A percentile compares a stretch with the other conserved stretches of the same genome.
phyloP scores from a whole-genome alignment of 2,113 vertebrate species.

The Xiphias gladius region DNA sequence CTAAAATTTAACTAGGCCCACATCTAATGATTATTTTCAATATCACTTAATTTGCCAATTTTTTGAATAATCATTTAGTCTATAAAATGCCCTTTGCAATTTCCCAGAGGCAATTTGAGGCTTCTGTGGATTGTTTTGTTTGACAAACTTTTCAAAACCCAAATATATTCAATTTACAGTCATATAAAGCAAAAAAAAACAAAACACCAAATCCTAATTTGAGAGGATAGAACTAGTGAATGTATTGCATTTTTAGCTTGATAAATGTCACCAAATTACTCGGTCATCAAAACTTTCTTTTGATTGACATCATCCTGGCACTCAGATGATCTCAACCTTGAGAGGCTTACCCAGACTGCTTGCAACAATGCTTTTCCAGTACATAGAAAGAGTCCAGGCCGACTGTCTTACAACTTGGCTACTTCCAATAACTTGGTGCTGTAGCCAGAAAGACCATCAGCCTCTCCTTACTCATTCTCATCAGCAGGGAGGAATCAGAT shows the following conservation, averaged over 20 bases:
- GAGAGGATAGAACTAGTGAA: background rate
- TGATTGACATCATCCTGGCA: background rate
- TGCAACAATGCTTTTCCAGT: background rate
- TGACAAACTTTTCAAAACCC: background rate
- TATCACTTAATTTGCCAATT: background rate
- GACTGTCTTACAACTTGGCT: background rate
- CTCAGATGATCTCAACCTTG: background rate
- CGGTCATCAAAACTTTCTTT: too few relatives aligned
- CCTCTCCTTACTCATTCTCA: background rate
- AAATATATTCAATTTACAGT: background rate
- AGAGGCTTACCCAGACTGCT: conserved; percentile 14
- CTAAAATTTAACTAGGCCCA: too few relatives aligned
- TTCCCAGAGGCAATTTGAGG: too few relatives aligned
- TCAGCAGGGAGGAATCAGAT: background rate
- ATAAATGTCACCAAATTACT: too few relatives aligned
- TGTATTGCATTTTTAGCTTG: background rate
- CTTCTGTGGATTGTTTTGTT: too few relatives aligned
- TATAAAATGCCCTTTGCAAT: too few relatives aligned
- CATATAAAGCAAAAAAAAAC: background rate
- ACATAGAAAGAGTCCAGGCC: background rate
- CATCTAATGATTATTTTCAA: background rate
- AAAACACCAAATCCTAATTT: background rate
- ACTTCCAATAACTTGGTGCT: background rate
- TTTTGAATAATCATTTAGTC: background rate
- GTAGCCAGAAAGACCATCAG: background rate